Base-by-base conservation (phyloP, 1,140 invertebrate genomes). In the Lineus longissimus region DNA sequence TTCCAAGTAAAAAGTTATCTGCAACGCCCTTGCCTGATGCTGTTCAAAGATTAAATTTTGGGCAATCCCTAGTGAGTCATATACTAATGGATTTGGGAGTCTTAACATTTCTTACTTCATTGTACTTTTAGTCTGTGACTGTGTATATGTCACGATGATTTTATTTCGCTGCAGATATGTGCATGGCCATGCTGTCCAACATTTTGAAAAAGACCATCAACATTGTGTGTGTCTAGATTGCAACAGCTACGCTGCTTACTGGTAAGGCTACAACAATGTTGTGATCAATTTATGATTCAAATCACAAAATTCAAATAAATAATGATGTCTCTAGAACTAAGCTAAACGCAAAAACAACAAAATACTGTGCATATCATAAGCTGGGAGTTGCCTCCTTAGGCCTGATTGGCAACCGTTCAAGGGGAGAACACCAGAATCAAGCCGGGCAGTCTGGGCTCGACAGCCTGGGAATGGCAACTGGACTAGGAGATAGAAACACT, bases 141-240 rank as follows among this genome's bases (percentile, higher is more conserved):
- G 25, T 45, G 4, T 59, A 43, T 29, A 64, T 1, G 19, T 58
- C 17, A 15, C n/a, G 13, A 58, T 22, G 1, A 15, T 55, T 65
- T 43, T 45, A 7, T 17, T 13, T 54, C 22, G 55, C 64, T 68
- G 36, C 63, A 83, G 90, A 62, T 92, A 91, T 80, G 84, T 90
- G 19, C 88, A 87, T 74, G 89, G 86, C 23, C 90, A 92, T 84
- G 90, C 89, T 56, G 86, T 89, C 70, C 76, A 84, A 70, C 91
- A 92, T 82, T 87, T 86, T 70, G 86, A 89, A 76, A 80, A 83
- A 40, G 41, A 65, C 70, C 81, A 40, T 11, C 59, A 86, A 64
- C 90, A 91, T 76, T 85, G 86, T 70, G 83, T 91, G 31, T 90
- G 88, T 77, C 88, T 92, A 81, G 90, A 90, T 78, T 90, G 88